phyloP scores from a whole-genome alignment of 1,140 invertebrate species.

The Bombus difficillimus region DNA sequence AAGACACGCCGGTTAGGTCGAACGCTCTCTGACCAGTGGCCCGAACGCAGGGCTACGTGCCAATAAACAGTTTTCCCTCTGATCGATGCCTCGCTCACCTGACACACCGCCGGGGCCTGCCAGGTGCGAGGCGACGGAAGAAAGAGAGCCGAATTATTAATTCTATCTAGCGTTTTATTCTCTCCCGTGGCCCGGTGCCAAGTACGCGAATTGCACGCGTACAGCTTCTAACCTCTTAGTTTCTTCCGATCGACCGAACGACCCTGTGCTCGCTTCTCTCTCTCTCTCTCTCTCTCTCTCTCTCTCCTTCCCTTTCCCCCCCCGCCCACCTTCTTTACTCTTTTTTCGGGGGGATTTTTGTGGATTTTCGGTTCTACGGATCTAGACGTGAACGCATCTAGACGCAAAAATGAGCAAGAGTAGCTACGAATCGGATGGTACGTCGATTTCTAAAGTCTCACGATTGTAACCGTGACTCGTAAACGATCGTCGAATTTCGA shows the following conservation, averaged over 20 bases:
- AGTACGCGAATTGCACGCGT: slow-evolving; percentile 61
- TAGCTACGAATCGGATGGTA: background rate
- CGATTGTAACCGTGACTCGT: background rate
- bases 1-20: slow-evolving; percentile 11
- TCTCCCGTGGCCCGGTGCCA: slow-evolving; percentile 55
- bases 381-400: too few species aligned
- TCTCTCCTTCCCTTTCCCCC: too few species aligned
- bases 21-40: slow-evolving; percentile 12
- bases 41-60: slow-evolving; percentile 3
- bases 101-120: slow-evolving; percentile 39
- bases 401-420: background rate
- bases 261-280: background rate
- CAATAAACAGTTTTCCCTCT: slow-evolving; percentile 53
- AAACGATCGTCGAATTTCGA: background rate
- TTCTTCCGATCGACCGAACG: slow-evolving; percentile 44
- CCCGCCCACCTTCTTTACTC: too few species aligned
- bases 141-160: slow-evolving; percentile 60
- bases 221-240: slow-evolving; percentile 45
- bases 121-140: slow-evolving; percentile 51
- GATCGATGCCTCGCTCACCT: slow-evolving; percentile 60
- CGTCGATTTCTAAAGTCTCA: background rate
- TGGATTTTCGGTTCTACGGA: background rate
- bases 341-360: accelerated
- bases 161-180: slow-evolving; percentile 61
- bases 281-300: too few species aligned